These are phyloP conservation scores for Rhabditoides inermis DNA, from an alignment of 2,888 invertebrate species.

Conservation along the genomic window DNA sequence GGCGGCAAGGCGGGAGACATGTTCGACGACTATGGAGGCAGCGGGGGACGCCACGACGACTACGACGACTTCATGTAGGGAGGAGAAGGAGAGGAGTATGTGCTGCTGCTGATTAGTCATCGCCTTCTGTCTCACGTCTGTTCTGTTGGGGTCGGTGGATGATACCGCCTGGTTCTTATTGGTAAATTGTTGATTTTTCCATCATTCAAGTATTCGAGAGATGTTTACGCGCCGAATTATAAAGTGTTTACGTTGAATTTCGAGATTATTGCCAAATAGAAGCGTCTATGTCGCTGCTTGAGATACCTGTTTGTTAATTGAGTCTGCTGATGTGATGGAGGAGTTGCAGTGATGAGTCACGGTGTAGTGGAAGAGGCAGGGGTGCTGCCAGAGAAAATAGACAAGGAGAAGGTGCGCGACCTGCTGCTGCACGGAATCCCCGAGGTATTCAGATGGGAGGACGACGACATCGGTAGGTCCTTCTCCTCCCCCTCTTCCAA, in stretches of 20 bases:
- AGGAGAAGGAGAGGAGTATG: too few species aligned
- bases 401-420: not conserved
- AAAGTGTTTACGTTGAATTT: too few species aligned
- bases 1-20: slow-evolving; percentile 12
- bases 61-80: slow-evolving; percentile 17
- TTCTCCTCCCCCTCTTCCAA: not conserved
- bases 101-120: not conserved
- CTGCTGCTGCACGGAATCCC: slow-evolving; percentile 9
- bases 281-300: too few species aligned
- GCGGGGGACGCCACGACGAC: slow-evolving; percentile 15
- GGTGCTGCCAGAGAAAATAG: slow-evolving; percentile 4
- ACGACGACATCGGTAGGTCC: slow-evolving; percentile 35
- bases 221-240: too few species aligned
- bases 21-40: slow-evolving; percentile 22
- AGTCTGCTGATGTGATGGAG: too few species aligned
- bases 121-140: not conserved
- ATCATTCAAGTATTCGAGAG: too few species aligned
- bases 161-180: too few species aligned
- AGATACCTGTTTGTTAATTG: too few species aligned
- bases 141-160: too few species aligned
- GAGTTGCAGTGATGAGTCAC: not conserved
- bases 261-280: too few species aligned
- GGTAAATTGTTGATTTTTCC: too few species aligned
- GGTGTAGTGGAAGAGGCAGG: slow-evolving; percentile 1
- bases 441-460: slow-evolving; percentile 30